Percentiles rank a stretch among this genome's conserved stretches.
Evolutionary conservation across 1,140 invertebrate species (phyloP).

Genomic region (Drosophila equinoxialis): DNA sequence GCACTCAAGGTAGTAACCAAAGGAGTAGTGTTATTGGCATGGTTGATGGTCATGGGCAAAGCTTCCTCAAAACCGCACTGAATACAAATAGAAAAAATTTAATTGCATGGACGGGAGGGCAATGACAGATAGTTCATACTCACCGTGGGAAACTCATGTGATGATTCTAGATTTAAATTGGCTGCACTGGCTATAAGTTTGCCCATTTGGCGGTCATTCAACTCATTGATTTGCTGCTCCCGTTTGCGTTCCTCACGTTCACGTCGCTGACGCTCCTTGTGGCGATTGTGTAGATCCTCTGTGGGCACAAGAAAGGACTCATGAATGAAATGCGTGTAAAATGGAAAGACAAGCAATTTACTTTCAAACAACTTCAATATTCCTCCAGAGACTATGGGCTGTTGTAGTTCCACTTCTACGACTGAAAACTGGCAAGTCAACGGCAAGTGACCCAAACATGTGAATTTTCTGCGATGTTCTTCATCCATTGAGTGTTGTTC

Average conservation of each 20-base stretch:
- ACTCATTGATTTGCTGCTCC: constrained; percentile 88
- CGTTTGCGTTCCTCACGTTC: constrained; percentile 88
- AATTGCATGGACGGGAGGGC: no score
- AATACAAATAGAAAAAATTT: neutral
- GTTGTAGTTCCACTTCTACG: constrained; percentile 91
- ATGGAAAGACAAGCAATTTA: constrained; percentile 64
- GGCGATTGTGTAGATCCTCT: constrained; percentile 88
- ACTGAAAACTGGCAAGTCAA: constrained; percentile 95
- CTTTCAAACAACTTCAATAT: constrained; percentile 88
- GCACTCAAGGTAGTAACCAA: constrained; percentile 37
- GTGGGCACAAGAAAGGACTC: constrained; percentile 1
- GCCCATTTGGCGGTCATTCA: constrained; percentile 89
- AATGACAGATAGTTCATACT: constrained; percentile 20
- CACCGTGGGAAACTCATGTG: constrained; percentile 87
- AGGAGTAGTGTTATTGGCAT: constrained; percentile 38
- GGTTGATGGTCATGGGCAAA: constrained; percentile 35
- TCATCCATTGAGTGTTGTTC: constrained; percentile 93
- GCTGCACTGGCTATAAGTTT: constrained; percentile 84
- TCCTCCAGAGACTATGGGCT: constrained; percentile 88
- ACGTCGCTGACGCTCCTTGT: constrained; percentile 86
- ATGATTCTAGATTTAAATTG: constrained; percentile 86
- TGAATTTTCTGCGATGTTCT: constrained; percentile 89
- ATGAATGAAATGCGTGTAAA: neutral
- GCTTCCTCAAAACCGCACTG: constrained; percentile 80
- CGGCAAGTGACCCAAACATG: constrained; percentile 94